Evolutionary conservation across 35 echinoderm and acorn worm genomes (phyloP), one percentile per base, ranked within the genome.

Genomic region (Antedon bifida): DNA sequence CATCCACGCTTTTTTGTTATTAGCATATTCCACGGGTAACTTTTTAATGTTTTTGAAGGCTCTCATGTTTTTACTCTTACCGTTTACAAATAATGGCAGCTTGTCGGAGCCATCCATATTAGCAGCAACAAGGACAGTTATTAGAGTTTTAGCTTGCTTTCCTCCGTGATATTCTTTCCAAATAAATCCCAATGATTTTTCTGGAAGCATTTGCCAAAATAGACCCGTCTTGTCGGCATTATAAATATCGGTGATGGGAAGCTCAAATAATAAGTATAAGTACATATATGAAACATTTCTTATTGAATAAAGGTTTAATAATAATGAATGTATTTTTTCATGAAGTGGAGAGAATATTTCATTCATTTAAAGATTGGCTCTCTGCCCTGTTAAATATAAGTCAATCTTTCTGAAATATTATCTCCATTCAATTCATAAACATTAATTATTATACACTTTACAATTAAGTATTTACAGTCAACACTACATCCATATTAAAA

Each of bases 1-100:
- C 88, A 89, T 89, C 83, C 88, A 89, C 36, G 88, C 88, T 35
- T 89, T 89, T 34, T 42, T 31, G 36, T 89, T 85, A 1, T 82
- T 39, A 1, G 31, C 14, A 36, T 89, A 89, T 26, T 33, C 46
- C 23, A 89, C 82, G 0, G 82, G 88, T 7, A 89, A 34, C 30
- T 19, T 26, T 73, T 64, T 36, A 0, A 89, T 76, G 75, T 89
- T 89, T 81, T 89, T 84, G 75, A 89, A 89, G 8, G 33, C 35
- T 26, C 88, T 77, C 11, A 46, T 82, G 8, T 89, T 84, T 35
- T 89, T 79, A 29, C 1, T 55, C 34, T 89, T 89, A 0, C 88
- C 82, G 26, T 81, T 89, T 35, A 85, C 88, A 32, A 64, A 80
- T 0, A 81, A n/a, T 0, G 75, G 82, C 26, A 85, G 83, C 36